These are phyloP conservation scores for Phenganax stokvisi DNA, from an alignment of 92 coral and sea anemone species.

Conservation along the genomic window DNA sequence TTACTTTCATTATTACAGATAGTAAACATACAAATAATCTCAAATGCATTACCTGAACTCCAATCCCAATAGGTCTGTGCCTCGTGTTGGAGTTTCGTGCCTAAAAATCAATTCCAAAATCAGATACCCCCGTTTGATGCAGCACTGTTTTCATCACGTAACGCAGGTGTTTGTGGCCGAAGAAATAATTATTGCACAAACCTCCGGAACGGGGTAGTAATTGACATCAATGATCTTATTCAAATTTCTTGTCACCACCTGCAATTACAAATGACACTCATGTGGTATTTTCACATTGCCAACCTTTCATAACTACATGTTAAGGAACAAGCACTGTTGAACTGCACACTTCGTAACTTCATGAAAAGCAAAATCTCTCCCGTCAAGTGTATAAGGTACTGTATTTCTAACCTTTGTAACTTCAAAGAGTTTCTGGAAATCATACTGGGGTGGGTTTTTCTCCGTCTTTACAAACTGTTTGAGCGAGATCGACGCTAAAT, in stretches of 20 bases:
- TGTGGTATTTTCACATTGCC: neutral
- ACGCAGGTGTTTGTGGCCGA: too few species aligned
- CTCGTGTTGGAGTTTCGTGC: slow-evolving; percentile 82
- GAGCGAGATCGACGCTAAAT: slow-evolving; percentile 90
- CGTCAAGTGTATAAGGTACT: neutral
- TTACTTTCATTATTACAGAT: neutral
- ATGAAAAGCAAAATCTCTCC: too few species aligned
- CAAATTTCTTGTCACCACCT: slow-evolving; percentile 90
- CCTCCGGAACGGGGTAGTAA: slow-evolving; percentile 96
- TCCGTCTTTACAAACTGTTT: slow-evolving; percentile 82
- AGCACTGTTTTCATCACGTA: too few species aligned
- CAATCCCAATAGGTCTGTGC: slow-evolving; percentile 96
- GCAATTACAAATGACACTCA: neutral
- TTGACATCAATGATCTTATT: slow-evolving; percentile 91
- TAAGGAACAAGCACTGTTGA: neutral
- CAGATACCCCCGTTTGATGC: neutral
- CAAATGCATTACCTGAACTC: slow-evolving; percentile 62
- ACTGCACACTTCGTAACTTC: neutral
- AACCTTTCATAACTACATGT: neutral
- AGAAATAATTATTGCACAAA: slow-evolving; percentile 7
- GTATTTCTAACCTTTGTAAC: slow-evolving; percentile 66
- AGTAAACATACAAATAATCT: neutral
- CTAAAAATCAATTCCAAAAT: slow-evolving; percentile 47
- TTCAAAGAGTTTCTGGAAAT: slow-evolving; percentile 90
- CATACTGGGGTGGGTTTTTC: slow-evolving; percentile 56